Percentiles rank a stretch among this genome's conserved stretches.
Conservation (phyloP, 2,113 vertebrate species). For the Orycteropus afer region DNA sequence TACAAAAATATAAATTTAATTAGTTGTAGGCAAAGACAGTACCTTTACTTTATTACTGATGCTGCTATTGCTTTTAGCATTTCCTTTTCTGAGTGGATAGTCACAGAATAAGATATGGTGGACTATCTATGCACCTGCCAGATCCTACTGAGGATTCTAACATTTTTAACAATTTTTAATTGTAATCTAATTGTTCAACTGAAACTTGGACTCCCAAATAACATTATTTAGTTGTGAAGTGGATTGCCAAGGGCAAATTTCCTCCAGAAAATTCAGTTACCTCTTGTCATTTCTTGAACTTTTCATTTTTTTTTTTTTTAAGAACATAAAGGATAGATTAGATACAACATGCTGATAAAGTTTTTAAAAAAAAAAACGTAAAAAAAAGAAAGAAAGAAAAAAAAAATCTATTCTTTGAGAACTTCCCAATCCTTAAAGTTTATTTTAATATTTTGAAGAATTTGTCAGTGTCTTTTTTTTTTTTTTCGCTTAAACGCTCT, state of each 20-base stretch:
- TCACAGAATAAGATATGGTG: not conserved
- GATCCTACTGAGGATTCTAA: not conserved
- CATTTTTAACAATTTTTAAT: not conserved
- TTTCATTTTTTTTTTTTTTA: not conserved
- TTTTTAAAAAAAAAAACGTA: too few relatives aligned
- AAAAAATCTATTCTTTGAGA: not conserved
- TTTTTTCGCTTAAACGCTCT: too few relatives aligned
- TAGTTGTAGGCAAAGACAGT: not conserved
- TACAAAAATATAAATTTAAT: not conserved
- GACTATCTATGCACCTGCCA: not conserved
- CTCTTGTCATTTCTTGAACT: not conserved
- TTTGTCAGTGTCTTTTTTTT: too few relatives aligned
- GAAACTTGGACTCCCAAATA: not conserved
- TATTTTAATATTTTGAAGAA: not conserved
- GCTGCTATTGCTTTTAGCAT: not conserved
- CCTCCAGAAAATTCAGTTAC: not conserved
- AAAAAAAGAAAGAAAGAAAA: too few relatives aligned
- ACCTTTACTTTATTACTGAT: not conserved
- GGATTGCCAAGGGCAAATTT: not conserved
- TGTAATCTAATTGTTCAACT: not conserved
- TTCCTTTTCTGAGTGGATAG: not conserved
- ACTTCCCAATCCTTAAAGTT: not conserved
- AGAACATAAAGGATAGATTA: not conserved
- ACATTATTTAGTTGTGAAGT: not conserved
- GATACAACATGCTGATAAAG: not conserved